Evolutionary conservation across 1,140 invertebrate species (phyloP), one percentile per base, ranked within the genome.

Genomic region (Oreohelix idahoensis): DNA sequence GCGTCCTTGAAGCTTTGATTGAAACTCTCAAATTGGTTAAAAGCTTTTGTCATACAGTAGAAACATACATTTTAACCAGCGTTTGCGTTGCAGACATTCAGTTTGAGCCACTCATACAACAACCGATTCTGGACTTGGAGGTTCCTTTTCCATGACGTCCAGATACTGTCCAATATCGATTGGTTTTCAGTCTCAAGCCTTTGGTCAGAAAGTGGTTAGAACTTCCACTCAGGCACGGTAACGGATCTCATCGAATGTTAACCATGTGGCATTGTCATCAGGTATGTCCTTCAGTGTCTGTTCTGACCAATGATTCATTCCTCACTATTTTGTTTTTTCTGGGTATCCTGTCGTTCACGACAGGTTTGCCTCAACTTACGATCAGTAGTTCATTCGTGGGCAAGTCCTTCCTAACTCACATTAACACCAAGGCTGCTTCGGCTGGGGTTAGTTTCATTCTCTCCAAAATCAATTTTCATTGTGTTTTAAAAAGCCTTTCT

Each of bases 61-160:
- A 8, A 75, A 17, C 10, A 45, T 10, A 45, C n/a, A 35, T 35
- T 1, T 58, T 35, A n/a, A 8, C 53, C 75, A 5, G 49, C 26
- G 49, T 78, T 32, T 58, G 26, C 53, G n/a, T 32, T 32, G 2
- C 1, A 78, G 8, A n/a, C n/a, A 35, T 58, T 78, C 29, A 49
- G 75, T 78, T 78, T 78, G 15, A 78, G 53, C 75, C 45, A 78
- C 29, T 78, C 75, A 35, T 78, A n/a, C 75, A 35, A 58, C 75
- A 32, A 78, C 1, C 5, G 75, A 45, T 63, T 78, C 75, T 58
- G 75, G 75, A 42, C 75, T 78, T 17, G 49, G 36, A 53, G 75
- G 75, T 78, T n/a, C n/a, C n/a, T 49, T 78, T 15, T 53, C 32
- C 32, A 58, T 32, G 1, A 78, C 13, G 38, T 74, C 26, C n/a